Base-by-base conservation (phyloP, 2,113 vertebrate species). In the Pseudorectes ferrugineus region DNA sequence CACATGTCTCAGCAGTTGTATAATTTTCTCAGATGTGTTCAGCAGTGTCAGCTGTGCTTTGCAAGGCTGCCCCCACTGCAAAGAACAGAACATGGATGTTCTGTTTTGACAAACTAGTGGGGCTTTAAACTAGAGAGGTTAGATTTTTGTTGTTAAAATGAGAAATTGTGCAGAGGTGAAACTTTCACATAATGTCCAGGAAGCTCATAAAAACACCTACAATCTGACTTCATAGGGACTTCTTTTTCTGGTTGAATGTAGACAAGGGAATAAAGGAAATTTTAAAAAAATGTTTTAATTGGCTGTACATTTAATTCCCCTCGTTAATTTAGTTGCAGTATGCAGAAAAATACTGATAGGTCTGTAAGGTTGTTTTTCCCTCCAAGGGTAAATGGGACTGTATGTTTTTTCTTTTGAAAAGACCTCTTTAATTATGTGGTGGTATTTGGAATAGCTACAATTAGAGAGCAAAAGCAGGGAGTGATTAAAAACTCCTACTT, bases 401-500 rank as follows among this genome's bases (percentile, higher is more conserved):
- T 46, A n/a, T 91, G 67, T 68, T 94, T 97, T 57, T 88, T 79
- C 74, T 83, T 93, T 96, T 92, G 75, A 95, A 94, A 92, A 96
- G 75, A 68, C 57, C 79, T 93, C 79, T 80, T 63, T 94, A 96
- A 95, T 97, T 96, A 97, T 84, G 84, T 95, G 45, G 33, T 87
- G 75, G 77, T 97, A 85, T 72, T 89, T 97, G 85, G 77, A 97
- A 95, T 97, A 96, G 96, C 93, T 95, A 94, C 81, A 98, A 81
- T 97, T 97, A 97, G 67, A 94, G 73, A 61, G 63, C 33, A 92
- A 97, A 96, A 97, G 91, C 95, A 95, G 89, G 77, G 92, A 85
- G 75, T 96, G 94, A 97, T 98, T 97, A 96, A 96, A 95, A 97
- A 82, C 97, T 96, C 93, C 88, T 93, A 58, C 77, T 91, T 97